These are phyloP conservation scores for Periophthalmus magnuspinnatus DNA, from an alignment of 2,797 vertebrate species.

Conservation along the genomic window DNA sequence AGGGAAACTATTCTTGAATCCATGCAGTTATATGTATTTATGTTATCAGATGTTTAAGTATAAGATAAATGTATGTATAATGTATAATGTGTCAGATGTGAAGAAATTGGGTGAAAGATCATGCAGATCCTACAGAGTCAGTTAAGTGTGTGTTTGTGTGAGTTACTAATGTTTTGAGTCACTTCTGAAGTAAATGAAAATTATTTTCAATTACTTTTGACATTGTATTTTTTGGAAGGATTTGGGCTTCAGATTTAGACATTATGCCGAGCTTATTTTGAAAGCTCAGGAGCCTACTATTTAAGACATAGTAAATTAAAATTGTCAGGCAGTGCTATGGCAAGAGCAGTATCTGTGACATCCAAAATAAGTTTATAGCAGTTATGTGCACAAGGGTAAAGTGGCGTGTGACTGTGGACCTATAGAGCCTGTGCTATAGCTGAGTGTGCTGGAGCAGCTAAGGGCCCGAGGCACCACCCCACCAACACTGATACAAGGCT, in stretches of 20 bases:
- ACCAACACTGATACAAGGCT: slow-evolving; percentile 34
- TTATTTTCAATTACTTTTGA: too few relatives aligned
- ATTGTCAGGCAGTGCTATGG: neutral
- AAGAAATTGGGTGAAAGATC: neutral
- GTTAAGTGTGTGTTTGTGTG: neutral
- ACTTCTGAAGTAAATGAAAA: too few relatives aligned
- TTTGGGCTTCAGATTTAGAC: neutral
- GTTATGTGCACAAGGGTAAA: neutral
- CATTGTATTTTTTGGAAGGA: neutral
- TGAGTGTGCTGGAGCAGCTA: slow-evolving; percentile 32
- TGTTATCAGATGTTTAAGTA: neutral
- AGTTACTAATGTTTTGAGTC: neutral
- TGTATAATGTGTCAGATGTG: neutral
- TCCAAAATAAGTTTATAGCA: slow-evolving; percentile 11
- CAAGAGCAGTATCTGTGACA: slow-evolving; percentile 9
- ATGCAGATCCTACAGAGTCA: neutral
- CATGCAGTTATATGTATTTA: neutral
- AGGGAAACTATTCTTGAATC: neutral
- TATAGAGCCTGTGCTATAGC: slow-evolving; percentile 32
- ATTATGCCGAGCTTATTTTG: neutral
- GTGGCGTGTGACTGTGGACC: neutral
- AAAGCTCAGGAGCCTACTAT: neutral
- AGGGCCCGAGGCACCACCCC: slow-evolving; percentile 40
- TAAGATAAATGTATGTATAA: neutral
- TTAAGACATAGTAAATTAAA: neutral